Evolutionary conservation across 2,113 vertebrate species (phyloP).

Genomic region (Leucoraja erinaceus): DNA sequence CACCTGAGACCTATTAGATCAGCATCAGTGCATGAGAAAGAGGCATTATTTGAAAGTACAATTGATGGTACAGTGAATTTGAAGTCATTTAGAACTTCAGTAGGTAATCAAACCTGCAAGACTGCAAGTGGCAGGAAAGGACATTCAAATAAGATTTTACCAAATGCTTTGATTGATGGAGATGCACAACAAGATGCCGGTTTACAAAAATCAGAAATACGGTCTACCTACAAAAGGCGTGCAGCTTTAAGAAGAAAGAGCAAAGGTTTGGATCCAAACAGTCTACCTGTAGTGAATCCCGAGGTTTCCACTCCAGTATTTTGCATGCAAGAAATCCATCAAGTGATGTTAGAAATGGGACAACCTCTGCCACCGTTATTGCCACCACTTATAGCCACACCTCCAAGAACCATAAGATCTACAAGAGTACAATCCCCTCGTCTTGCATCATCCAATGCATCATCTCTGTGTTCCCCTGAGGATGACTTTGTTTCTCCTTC

Average conservation of each 20-base stretch:
- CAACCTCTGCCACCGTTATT: conserved; percentile 77
- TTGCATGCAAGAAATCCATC: conserved; percentile 56
- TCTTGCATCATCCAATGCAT: conserved; percentile 52
- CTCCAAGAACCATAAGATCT: conserved; percentile 72
- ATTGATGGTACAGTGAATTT: conserved; percentile 39
- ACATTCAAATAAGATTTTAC: neutral
- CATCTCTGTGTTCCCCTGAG: conserved; percentile 63
- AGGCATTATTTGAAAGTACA: conserved; percentile 38
- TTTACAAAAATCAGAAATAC: conserved; percentile 37
- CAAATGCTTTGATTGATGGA: neutral
- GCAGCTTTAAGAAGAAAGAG: neutral
- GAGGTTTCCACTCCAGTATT: conserved; percentile 48
- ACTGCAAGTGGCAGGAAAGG: neutral
- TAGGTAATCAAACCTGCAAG: neutral
- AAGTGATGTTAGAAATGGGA: conserved; percentile 75
- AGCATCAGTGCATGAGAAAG: conserved; percentile 41
- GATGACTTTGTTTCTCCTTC: conserved; percentile 53
- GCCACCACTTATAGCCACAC: conserved; percentile 68
- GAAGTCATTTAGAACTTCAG: conserved; percentile 41
- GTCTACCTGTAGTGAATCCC: conserved; percentile 45
- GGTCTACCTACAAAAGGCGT: conserved; percentile 7
- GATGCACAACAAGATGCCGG: neutral
- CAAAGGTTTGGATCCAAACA: conserved; percentile 29
- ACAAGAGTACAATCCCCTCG: conserved; percentile 50
- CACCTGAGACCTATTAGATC: conserved; percentile 41